These are phyloP conservation scores for Tonatia bakeri DNA, from an alignment of 2,113 vertebrate species.

Conservation along the genomic window DNA sequence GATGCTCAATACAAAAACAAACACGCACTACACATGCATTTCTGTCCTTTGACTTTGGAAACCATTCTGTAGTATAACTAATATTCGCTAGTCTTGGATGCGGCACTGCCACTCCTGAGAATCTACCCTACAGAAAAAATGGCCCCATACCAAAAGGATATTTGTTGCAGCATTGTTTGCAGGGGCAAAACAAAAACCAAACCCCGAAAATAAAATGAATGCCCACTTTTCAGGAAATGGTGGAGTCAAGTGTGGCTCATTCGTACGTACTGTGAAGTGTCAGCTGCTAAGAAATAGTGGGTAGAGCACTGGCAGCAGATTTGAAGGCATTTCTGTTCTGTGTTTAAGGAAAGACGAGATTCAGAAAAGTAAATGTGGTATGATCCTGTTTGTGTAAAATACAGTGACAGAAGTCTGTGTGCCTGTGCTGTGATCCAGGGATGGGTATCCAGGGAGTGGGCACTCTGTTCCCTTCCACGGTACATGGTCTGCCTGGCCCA, in stretches of 20 bases:
- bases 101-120: background rate
- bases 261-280: fast-evolving
- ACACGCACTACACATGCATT: background rate
- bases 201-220: background rate
- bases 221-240: background rate
- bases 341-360: background rate
- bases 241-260: background rate
- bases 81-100: background rate
- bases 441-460: background rate
- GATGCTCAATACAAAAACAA: background rate
- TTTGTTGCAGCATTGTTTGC: background rate
- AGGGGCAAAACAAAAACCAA: background rate
- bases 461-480: background rate
- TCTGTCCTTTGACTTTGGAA: background rate
- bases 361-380: background rate
- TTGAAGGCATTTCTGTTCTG: background rate
- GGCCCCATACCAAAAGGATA: background rate
- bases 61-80: background rate
- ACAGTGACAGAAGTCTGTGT: background rate
- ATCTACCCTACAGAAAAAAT: background rate
- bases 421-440: background rate
- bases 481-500: fast-evolving
- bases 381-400: background rate
- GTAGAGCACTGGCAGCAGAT: background rate
- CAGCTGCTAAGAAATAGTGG: background rate